Evolutionary conservation across 2,888 invertebrate genomes (phyloP).

Genomic region (Diloba caeruleocephala): DNA sequence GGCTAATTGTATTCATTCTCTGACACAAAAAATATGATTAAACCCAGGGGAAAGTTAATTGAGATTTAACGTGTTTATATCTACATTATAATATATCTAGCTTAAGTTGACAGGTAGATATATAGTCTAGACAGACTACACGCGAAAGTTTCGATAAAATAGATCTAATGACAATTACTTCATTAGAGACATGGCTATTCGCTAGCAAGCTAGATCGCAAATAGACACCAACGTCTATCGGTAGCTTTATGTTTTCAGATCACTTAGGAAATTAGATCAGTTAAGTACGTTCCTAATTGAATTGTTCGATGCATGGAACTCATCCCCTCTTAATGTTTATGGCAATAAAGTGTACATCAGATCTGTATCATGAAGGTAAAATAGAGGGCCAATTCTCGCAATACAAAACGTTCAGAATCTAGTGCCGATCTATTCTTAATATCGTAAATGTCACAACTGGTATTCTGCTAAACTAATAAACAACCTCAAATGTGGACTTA

Average conservation of each 20-base stretch:
- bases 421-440: no score
- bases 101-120: slow-evolving; percentile 13
- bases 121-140: slow-evolving; percentile 13
- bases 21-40: neutral
- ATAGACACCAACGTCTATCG: slow-evolving; percentile 27
- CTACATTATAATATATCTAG: slow-evolving; percentile 1
- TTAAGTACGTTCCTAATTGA: slow-evolving; percentile 35
- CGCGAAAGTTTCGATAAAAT: slow-evolving; percentile 43
- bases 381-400: no score
- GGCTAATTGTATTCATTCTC: no score
- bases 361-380: no score
- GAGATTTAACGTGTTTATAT: slow-evolving; percentile 14
- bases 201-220: slow-evolving; percentile 11
- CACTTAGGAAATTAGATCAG: slow-evolving; percentile 48
- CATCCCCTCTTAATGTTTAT: slow-evolving; percentile 22
- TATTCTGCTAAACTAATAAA: no score
- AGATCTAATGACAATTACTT: slow-evolving; percentile 32
- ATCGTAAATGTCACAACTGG: no score
- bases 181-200: slow-evolving; percentile 6
- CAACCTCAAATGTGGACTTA: no score
- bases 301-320: slow-evolving; percentile 29
- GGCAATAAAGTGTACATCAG: no score
- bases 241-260: slow-evolving; percentile 24
- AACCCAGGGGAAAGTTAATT: neutral
- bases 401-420: no score